These are phyloP conservation scores for Urocitellus parryii DNA, from an alignment of 2,113 vertebrate genomes.

Conservation along the genomic window DNA sequence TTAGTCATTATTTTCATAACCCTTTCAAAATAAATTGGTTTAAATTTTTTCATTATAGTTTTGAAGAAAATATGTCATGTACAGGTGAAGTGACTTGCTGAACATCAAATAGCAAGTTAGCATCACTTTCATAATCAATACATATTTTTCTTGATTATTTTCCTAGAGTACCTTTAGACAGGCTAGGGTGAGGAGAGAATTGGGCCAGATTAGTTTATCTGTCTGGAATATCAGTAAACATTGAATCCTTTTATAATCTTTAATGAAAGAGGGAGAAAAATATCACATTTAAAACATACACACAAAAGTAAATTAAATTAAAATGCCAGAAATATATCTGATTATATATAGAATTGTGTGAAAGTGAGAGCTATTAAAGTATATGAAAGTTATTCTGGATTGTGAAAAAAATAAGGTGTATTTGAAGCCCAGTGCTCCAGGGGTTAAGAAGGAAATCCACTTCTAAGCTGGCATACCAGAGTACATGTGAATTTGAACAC, in stretches of 20 bases:
- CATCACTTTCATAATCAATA: background rate
- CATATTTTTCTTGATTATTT: background rate
- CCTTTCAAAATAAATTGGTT: slow-evolving; percentile 38
- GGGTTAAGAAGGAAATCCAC: background rate
- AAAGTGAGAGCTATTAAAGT: background rate
- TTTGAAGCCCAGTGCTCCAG: background rate
- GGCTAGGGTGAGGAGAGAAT: background rate
- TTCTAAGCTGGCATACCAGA: background rate
- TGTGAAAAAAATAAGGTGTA: background rate
- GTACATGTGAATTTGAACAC: background rate
- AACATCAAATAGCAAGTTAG: background rate
- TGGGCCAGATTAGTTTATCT: background rate
- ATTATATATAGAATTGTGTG: background rate
- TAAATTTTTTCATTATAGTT: background rate
- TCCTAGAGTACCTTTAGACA: background rate
- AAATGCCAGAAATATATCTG: background rate
- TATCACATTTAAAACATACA: background rate
- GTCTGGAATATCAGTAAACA: background rate
- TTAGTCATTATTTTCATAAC: background rate
- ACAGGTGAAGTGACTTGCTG: background rate
- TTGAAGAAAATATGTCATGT: background rate
- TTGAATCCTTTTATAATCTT: background rate
- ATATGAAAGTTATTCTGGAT: background rate
- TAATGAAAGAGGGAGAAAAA: background rate
- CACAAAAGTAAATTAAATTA: background rate